A percentile compares a stretch with the other conserved stretches of the same genome.
Evolutionary conservation across 2,113 vertebrate species (phyloP).

Genomic region (Vulpes lagopus): DNA sequence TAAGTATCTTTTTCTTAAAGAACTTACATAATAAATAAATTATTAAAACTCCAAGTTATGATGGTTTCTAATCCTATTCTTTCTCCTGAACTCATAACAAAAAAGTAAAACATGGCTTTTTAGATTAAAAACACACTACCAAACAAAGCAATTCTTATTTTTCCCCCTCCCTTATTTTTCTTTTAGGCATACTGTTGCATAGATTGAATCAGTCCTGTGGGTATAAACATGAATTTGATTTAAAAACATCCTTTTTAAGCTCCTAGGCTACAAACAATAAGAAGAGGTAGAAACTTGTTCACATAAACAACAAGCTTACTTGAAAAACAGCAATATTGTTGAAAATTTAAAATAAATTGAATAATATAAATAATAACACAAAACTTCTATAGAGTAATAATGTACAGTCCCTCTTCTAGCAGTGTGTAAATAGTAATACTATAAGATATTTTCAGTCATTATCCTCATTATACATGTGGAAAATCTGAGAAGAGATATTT

Average conservation of each 20-base stretch:
- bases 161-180: neutral
- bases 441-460: neutral
- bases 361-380: conserved; percentile 5
- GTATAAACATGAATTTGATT: neutral
- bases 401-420: neutral
- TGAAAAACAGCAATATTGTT: neutral
- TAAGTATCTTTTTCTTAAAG: neutral
- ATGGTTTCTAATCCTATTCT: neutral
- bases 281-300: neutral
- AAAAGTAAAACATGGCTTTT: neutral
- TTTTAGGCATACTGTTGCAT: neutral
- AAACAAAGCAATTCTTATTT: neutral
- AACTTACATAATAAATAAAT: neutral
- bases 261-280: neutral
- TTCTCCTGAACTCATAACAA: neutral
- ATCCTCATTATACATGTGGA: neutral
- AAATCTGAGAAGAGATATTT: neutral
- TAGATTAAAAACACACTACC: conserved; percentile 24
- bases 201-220: neutral
- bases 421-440: neutral
- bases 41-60: neutral
- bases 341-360: neutral
- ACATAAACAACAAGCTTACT: neutral
- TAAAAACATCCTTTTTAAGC: conserved; percentile 22
- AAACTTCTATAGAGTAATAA: neutral